Conservation (phyloP, 2,797 vertebrate species). For the Catamblyrhynchus diadema region DNA sequence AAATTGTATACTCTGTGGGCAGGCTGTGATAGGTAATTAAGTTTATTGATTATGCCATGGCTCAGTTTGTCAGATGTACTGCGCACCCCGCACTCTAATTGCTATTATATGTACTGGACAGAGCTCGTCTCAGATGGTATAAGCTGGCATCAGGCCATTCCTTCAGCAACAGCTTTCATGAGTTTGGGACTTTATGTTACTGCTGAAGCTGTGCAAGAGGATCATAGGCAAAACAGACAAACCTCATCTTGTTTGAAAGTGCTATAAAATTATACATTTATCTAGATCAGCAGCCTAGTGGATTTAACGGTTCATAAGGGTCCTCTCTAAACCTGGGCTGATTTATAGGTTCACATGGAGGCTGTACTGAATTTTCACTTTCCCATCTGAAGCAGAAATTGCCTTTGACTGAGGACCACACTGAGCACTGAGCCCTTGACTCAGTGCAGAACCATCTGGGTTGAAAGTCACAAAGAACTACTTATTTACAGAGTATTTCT, state of each 20-base stretch:
- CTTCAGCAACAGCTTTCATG: background rate
- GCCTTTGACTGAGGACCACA: background rate
- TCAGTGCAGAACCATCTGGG: background rate
- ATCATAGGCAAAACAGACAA: background rate
- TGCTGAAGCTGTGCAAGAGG: background rate
- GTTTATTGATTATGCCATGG: conserved; percentile 65
- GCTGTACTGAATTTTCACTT: background rate
- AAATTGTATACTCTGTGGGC: conserved; percentile 51
- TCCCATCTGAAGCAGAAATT: background rate
- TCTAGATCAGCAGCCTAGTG: background rate
- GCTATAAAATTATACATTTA: conserved; percentile 12
- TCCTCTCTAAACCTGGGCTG: background rate
- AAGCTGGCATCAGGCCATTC: conserved; percentile 17
- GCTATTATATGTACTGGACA: conserved; percentile 28
- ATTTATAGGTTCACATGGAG: background rate
- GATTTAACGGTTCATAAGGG: background rate
- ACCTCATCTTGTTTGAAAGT: background rate
- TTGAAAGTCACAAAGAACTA: background rate
- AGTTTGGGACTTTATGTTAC: background rate
- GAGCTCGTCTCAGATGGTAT: conserved; percentile 8
- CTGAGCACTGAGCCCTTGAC: background rate
- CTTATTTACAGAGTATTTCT: background rate
- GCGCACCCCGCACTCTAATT: background rate
- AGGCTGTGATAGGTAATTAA: conserved; percentile 69
- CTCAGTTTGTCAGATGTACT: conserved; percentile 37